phyloP scores from a whole-genome alignment of 2,113 vertebrate genomes.

The Clarias gariepinus region DNA sequence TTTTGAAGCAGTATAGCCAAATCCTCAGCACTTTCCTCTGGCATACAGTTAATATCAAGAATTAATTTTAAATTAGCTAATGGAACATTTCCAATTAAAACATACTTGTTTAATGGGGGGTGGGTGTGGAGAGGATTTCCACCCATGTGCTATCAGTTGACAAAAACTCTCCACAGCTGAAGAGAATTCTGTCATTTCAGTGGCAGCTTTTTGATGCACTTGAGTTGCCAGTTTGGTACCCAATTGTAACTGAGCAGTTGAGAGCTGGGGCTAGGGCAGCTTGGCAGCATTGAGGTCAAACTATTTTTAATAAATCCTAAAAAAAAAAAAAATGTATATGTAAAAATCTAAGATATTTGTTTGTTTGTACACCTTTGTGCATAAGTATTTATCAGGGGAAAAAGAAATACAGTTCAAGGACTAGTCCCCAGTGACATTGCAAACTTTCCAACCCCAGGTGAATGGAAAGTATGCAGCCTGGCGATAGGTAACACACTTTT shows the following conservation, averaged over 20 bases:
- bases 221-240: too few species aligned
- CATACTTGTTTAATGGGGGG: neutral
- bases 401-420: conserved; percentile 64
- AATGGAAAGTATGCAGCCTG: conserved; percentile 48
- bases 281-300: too few species aligned
- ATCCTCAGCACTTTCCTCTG: neutral
- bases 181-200: too few species aligned
- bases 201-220: too few species aligned
- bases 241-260: too few species aligned
- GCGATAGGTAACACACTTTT: conserved; percentile 54
- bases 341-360: neutral
- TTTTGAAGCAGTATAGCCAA: neutral
- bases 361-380: conserved; percentile 56
- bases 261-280: too few species aligned
- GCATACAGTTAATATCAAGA: neutral
- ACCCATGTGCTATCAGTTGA: too few species aligned
- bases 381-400: conserved; percentile 2
- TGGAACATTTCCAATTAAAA: neutral
- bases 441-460: conserved; percentile 48
- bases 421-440: conserved; percentile 53
- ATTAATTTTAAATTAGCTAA: neutral
- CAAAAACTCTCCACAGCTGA: too few species aligned
- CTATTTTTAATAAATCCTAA: neutral
- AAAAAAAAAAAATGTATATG: neutral
- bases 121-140: too few species aligned